These are phyloP conservation scores for Chelmon rostratus DNA, from an alignment of 2,797 vertebrate genomes.

Conservation along the genomic window DNA sequence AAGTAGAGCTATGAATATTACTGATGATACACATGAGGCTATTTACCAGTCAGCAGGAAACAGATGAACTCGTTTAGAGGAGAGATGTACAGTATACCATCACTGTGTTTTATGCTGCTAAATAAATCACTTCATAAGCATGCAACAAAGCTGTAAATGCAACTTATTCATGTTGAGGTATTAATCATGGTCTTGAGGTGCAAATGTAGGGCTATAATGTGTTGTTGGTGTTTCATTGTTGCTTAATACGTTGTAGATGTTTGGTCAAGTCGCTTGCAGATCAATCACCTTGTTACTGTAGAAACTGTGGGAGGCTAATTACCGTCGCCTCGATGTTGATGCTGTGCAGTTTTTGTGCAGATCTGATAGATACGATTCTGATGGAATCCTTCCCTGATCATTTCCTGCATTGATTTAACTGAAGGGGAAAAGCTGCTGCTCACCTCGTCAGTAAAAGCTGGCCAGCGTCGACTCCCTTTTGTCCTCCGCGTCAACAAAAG, in stretches of 20 bases:
- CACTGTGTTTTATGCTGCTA: slow-evolving; percentile 69
- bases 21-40: slow-evolving; percentile 84
- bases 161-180: slow-evolving; percentile 47
- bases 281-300: slow-evolving; percentile 6
- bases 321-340: slow-evolving; percentile 4
- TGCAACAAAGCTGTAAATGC: slow-evolving; percentile 50
- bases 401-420: slow-evolving; percentile 29
- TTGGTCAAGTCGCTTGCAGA: slow-evolving; percentile 11
- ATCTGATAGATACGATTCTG: slow-evolving; percentile 37
- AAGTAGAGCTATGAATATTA: slow-evolving; percentile 83
- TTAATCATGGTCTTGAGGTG: slow-evolving; percentile 36
- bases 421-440: slow-evolving; percentile 40
- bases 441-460: slow-evolving; percentile 9
- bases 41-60: slow-evolving; percentile 84
- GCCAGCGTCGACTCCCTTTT: slow-evolving; percentile 36
- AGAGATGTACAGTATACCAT: slow-evolving; percentile 70
- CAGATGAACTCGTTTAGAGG: slow-evolving; percentile 78
- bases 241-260: slow-evolving; percentile 26
- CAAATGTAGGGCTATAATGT: slow-evolving; percentile 18
- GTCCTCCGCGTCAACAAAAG: slow-evolving; percentile 60
- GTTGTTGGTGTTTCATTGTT: slow-evolving; percentile 10
- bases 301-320: neutral
- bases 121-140: slow-evolving; percentile 70
- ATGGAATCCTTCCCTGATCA: slow-evolving; percentile 29
- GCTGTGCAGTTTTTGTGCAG: slow-evolving; percentile 19